Conservation (phyloP, 2,888 invertebrate species). For the Bibio marci region DNA sequence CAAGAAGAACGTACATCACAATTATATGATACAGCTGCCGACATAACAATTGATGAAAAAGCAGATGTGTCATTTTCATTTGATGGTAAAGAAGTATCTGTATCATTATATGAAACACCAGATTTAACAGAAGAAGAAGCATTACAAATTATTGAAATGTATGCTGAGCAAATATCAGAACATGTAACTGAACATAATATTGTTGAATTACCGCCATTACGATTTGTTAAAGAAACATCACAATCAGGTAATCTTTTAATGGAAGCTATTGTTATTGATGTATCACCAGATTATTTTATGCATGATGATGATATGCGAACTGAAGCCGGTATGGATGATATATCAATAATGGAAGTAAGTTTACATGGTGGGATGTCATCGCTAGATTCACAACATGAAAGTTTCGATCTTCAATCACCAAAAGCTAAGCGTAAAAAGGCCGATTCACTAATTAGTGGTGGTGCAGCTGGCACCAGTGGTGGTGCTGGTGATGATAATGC, state of each 20-base stretch:
- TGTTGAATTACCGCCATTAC: constrained; percentile 68
- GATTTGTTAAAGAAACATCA: constrained; percentile 79
- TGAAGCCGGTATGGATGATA: constrained; percentile 73
- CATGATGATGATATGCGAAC: constrained; percentile 68
- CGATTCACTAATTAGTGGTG: constrained; percentile 39
- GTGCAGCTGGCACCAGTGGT: too few species aligned
- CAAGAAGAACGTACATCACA: constrained; percentile 83
- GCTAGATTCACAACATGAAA: constrained; percentile 24
- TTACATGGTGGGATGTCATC: constrained; percentile 36
- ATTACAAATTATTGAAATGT: constrained; percentile 83
- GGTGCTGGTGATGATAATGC: too few species aligned
- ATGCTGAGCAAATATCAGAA: constrained; percentile 81
- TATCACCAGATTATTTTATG: constrained; percentile 67
- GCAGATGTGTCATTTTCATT: constrained; percentile 81
- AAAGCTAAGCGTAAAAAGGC: constrained; percentile 41
- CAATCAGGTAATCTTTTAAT: constrained; percentile 72
- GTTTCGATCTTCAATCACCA: constrained; percentile 35
- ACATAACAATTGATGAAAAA: constrained; percentile 60
- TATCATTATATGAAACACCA: constrained; percentile 80
- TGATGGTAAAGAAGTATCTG: constrained; percentile 81
- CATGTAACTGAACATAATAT: constrained; percentile 71
- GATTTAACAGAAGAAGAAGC: constrained; percentile 86
- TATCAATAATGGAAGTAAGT: constrained; percentile 63
- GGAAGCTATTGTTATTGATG: constrained; percentile 84
- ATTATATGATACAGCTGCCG: constrained; percentile 66